These are phyloP conservation scores for Augiades crinisus DNA, from an alignment of 2,888 invertebrate genomes.

Conservation along the genomic window DNA sequence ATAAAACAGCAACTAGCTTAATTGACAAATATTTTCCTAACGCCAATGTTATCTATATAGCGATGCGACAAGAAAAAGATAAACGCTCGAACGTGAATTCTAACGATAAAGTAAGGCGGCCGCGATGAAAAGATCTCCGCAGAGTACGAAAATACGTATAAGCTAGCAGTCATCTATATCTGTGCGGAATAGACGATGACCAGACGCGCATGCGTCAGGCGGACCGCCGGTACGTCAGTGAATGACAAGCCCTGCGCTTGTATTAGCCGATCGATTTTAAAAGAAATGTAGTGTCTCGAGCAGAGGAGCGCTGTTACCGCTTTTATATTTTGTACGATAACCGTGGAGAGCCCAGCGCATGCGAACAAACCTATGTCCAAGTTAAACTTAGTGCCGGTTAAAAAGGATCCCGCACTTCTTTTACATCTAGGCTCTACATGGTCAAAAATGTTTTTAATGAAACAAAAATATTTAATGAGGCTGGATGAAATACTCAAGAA, in stretches of 20 bases:
- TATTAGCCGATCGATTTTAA: conserved; percentile 74
- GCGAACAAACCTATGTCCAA: conserved; percentile 27
- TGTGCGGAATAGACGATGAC: conserved; percentile 73
- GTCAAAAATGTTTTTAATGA: too few species aligned
- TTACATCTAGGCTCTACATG: too few species aligned
- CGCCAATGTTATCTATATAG: conserved; percentile 65
- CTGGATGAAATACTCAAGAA: too few species aligned
- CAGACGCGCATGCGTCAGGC: conserved; percentile 79
- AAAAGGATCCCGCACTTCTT: too few species aligned
- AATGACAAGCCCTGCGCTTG: conserved; percentile 75
- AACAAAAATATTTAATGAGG: too few species aligned
- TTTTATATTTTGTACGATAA: conserved; percentile 40
- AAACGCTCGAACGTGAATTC: conserved; percentile 60
- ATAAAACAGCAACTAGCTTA: conserved; percentile 60
- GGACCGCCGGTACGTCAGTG: conserved; percentile 66
- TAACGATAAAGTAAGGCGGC: conserved; percentile 62
- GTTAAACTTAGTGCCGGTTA: too few species aligned
- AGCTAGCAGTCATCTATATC: conserved; percentile 66
- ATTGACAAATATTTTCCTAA: conserved; percentile 69
- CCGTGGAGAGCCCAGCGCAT: conserved; percentile 37
- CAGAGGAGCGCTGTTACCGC: conserved; percentile 36
- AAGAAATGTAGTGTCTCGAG: conserved; percentile 59
- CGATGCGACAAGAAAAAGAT: conserved; percentile 77
- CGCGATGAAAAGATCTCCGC: conserved; percentile 61
- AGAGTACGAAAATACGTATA: conserved; percentile 62